Evolutionary conservation across 2,888 invertebrate genomes (phyloP).

Genomic region (Drosophila monieri): DNA sequence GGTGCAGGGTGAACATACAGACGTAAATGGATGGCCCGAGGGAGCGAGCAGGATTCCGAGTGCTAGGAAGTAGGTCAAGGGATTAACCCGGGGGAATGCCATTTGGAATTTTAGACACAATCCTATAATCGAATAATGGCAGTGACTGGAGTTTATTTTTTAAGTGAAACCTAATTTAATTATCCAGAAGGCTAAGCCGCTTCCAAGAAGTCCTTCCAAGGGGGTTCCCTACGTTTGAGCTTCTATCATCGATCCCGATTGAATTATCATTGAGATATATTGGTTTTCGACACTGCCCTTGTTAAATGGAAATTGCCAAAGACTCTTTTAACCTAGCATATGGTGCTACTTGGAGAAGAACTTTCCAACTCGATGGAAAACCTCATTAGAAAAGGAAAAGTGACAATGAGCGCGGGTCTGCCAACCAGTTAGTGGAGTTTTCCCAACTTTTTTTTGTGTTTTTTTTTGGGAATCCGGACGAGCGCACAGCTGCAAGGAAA

Average conservation of each 20-base stretch:
- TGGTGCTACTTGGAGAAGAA: conserved; percentile 39
- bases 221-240: conserved; percentile 19
- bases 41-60: conserved; percentile 16
- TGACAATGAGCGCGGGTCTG: conserved; percentile 37
- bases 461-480: conserved; percentile 16
- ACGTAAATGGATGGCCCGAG: conserved; percentile 19
- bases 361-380: conserved; percentile 71
- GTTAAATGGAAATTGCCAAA: too few relatives aligned
- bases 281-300: neutral
- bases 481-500: conserved; percentile 64
- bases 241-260: conserved; percentile 9
- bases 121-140: conserved; percentile 1
- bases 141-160: neutral
- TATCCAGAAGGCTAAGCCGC: neutral
- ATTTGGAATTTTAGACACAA: neutral
- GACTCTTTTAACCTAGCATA: too few relatives aligned
- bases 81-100: conserved; percentile 23
- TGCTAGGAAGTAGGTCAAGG: conserved; percentile 34
- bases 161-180: neutral
- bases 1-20: conserved; percentile 31
- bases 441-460: conserved; percentile 26
- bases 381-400: conserved; percentile 62
- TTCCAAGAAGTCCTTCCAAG: conserved; percentile 24
- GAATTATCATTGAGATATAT: conserved; percentile 17
- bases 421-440: conserved; percentile 60